These are phyloP conservation scores for Pedionomus torquatus DNA, from an alignment of 2,113 vertebrate species.

Conservation along the genomic window DNA sequence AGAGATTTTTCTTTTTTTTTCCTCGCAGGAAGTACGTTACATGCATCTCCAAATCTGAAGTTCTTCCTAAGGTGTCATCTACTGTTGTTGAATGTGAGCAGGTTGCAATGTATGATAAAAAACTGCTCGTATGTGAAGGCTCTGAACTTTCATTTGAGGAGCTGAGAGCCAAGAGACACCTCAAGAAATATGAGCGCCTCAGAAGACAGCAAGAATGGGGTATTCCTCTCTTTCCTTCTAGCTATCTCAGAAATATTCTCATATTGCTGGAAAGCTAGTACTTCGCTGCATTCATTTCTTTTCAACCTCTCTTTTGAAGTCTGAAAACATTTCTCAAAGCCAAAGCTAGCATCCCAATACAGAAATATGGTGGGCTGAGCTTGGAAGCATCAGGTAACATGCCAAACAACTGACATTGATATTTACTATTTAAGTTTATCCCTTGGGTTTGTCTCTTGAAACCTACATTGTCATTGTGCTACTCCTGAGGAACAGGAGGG, in stretches of 20 bases:
- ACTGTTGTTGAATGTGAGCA: not conserved
- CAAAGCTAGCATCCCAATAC: not conserved
- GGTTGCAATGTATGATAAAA: slow-evolving; percentile 37
- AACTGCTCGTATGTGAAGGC: not conserved
- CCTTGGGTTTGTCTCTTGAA: not conserved
- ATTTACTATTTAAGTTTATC: not conserved
- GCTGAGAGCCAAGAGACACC: slow-evolving; percentile 44
- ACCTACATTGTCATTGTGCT: not conserved
- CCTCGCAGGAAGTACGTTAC: slow-evolving; percentile 6
- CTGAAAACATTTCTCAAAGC: not conserved
- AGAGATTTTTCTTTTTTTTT: not conserved
- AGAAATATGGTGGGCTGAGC: not conserved
- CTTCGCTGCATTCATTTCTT: not conserved
- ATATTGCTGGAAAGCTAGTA: not conserved
- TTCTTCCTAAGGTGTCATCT: not conserved
- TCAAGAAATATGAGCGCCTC: not conserved
- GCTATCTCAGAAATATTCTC: not conserved
- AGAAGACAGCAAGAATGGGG: slow-evolving; percentile 32
- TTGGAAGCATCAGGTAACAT: not conserved
- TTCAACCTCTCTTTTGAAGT: not conserved
- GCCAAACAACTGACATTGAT: not conserved
- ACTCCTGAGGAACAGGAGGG: not conserved
- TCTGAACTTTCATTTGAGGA: slow-evolving; percentile 58
- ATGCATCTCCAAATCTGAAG: slow-evolving; percentile 48
- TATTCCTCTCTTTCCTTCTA: not conserved